Evolutionary conservation across 2,888 invertebrate genomes (phyloP), one percentile per base, ranked within the genome.

Genomic region (Mythimna pallens): DNA sequence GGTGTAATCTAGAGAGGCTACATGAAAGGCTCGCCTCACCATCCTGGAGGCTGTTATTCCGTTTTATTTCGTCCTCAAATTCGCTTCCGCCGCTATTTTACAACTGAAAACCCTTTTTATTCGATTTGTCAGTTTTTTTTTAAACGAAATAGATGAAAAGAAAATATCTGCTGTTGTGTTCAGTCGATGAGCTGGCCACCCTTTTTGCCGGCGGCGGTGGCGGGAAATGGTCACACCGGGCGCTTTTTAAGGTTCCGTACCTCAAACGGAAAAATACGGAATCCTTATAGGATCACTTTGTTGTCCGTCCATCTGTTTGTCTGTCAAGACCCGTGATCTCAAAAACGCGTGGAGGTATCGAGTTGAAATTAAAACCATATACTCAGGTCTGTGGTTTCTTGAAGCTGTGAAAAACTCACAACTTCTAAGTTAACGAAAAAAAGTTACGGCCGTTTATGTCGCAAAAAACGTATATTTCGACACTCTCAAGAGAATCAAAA

Each of bases 101-200:
- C 65, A 76, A 62, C 67, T 62, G 40, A 57, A 57, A 69, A 43
- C 54, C 59, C 43, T 68, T 78, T 80, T 76, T 73, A 69, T 73
- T 62, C n/a, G 50, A 73, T 65, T 65, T 77, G 67, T 73, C 78
- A 69, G 69, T 80, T 70, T 80, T 72, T 77, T 73, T 62, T 57
- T 7, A 47, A 71, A 65, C 52, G 73, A 68, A 68, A 70, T 65
- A 73, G 70, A 81, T 81, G 61, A 81, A 81, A 81, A 68, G 65
- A 81, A 81, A 81, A 81, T 73, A 81, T 73, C 68, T 73, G 57
- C 59, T 77, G 78, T 73, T 78, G 47, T 76, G 70, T 63, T 47
- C 73, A 34, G 62, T 63, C 67, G 70, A 73, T 69, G 81, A 71
- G 68, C 70, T 80, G 69, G 76, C 66, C 72, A 76, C 80, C 78